These are phyloP conservation scores for Leptinotarsa peninsularis DNA, from an alignment of 2,888 invertebrate genomes.

Conservation along the genomic window DNA sequence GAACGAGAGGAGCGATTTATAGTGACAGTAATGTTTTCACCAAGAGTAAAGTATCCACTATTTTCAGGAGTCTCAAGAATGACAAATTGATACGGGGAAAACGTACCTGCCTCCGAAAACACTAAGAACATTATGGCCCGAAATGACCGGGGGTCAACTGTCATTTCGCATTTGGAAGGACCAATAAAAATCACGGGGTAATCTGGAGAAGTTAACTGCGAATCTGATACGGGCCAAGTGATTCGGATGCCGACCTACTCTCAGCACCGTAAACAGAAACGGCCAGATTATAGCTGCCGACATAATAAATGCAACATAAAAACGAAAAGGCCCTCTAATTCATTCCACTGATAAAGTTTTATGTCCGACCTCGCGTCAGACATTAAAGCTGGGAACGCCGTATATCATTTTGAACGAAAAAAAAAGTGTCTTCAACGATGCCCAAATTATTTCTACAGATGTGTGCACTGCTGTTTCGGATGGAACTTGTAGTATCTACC, in stretches of 20 bases:
- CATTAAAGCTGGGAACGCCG: neutral
- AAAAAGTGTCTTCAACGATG: conserved; percentile 9
- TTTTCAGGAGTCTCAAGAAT: too few relatives aligned
- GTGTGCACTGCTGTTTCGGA: too few relatives aligned
- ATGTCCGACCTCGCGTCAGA: neutral
- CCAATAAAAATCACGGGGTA: neutral
- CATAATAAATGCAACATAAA: conserved; percentile 21
- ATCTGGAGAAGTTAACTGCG: neutral
- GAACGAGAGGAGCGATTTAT: too few relatives aligned
- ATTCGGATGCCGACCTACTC: neutral
- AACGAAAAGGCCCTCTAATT: conserved; percentile 6
- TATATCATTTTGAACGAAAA: neutral
- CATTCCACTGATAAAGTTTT: conserved; percentile 17
- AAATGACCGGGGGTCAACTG: neutral
- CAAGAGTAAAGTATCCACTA: too few relatives aligned
- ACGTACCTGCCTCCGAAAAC: too few relatives aligned
- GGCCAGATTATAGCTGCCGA: conserved; percentile 6
- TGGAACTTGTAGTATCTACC: too few relatives aligned
- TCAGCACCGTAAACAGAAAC: conserved; percentile 8
- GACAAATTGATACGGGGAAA: too few relatives aligned
- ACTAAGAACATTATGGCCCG: too few relatives aligned
- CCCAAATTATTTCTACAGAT: neutral
- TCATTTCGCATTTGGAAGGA: neutral
- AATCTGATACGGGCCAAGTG: conserved; percentile 3
- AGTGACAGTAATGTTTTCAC: too few relatives aligned